Evolutionary conservation across 30 jellyfish, hydroid and myxozoan species (phyloP).

Genomic region (Pelagia noctiluca): DNA sequence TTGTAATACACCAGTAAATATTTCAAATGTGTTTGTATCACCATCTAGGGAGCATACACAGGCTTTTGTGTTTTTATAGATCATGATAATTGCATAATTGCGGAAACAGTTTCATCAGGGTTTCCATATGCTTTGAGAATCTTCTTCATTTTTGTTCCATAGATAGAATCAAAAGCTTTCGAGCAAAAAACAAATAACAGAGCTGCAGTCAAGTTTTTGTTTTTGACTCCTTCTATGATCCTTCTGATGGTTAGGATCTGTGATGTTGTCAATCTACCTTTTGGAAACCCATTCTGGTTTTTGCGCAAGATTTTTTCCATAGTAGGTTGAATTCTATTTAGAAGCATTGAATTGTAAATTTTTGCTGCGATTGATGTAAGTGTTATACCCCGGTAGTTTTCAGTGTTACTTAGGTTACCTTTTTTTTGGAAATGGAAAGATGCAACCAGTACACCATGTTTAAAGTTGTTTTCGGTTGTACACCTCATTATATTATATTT

Average conservation of each 20-base stretch:
- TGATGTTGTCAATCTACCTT: not conserved
- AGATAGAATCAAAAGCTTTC: constrained; percentile 27
- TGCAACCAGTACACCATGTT: not conserved
- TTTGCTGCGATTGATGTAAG: constrained; percentile 9
- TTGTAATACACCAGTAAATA: constrained; percentile 18
- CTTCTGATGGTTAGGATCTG: constrained; percentile 12
- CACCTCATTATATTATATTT: not conserved
- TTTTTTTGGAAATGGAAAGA: constrained; percentile 5
- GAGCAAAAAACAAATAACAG: constrained; percentile 21
- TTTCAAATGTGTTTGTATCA: constrained; percentile 11
- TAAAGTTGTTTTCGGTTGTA: not conserved
- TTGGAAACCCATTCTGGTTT: constrained; percentile 45
- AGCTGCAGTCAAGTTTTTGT: not conserved
- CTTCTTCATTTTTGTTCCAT: not conserved
- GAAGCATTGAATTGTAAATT: not conserved
- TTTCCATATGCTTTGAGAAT: not conserved
- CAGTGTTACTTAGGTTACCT: not conserved
- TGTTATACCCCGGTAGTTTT: constrained; percentile 1
- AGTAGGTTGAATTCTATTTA: constrained; percentile 13
- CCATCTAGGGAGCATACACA: constrained; percentile 22
- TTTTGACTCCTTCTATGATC: constrained; percentile 21
- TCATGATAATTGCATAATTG: constrained; percentile 4
- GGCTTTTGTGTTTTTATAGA: not conserved
- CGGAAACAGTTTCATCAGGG: constrained; percentile 22
- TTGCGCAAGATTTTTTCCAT: constrained; percentile 5